Conservation (phyloP, 92 coral and sea anemone genomes). For the Epizoanthus illoricatus region DNA sequence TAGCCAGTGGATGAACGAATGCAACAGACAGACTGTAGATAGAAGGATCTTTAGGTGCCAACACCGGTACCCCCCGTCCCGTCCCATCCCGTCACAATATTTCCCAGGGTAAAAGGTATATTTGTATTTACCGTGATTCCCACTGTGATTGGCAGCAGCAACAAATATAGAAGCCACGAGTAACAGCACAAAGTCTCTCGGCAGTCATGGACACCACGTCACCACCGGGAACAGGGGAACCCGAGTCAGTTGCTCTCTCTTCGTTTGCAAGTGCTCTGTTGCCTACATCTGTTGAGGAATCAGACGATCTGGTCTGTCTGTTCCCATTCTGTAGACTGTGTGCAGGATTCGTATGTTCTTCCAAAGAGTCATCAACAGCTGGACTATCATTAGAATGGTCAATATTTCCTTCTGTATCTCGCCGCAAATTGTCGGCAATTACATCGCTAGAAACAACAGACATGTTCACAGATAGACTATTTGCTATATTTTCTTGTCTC, state of each 20-base stretch:
- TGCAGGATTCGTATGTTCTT: not conserved
- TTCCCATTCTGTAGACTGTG: not conserved
- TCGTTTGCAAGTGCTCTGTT: no score
- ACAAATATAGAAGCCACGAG: constrained; percentile 57
- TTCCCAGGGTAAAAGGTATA: not conserved
- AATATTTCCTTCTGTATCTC: not conserved
- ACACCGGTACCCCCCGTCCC: no score
- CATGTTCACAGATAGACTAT: not conserved
- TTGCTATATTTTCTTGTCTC: not conserved
- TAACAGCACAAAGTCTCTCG: constrained; percentile 55
- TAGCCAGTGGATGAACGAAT: not conserved
- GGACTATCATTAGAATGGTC: not conserved
- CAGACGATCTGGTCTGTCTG: constrained; percentile 7
- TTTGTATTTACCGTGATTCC: constrained; percentile 41
- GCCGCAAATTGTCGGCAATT: not conserved
- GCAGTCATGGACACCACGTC: constrained; percentile 63
- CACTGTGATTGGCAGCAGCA: constrained; percentile 53
- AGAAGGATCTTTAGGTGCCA: no score
- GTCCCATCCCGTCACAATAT: no score
- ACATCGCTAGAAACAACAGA: no score
- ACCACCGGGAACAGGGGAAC: constrained; percentile 44
- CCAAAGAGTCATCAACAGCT: not conserved
- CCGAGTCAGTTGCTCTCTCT: constrained; percentile 21
- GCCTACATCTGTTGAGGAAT: not conserved
- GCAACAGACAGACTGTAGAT: no score